Evolutionary conservation across 2,888 invertebrate species (phyloP), one percentile per base, ranked within the genome.

Genomic region (Chydorus sphaericus): DNA sequence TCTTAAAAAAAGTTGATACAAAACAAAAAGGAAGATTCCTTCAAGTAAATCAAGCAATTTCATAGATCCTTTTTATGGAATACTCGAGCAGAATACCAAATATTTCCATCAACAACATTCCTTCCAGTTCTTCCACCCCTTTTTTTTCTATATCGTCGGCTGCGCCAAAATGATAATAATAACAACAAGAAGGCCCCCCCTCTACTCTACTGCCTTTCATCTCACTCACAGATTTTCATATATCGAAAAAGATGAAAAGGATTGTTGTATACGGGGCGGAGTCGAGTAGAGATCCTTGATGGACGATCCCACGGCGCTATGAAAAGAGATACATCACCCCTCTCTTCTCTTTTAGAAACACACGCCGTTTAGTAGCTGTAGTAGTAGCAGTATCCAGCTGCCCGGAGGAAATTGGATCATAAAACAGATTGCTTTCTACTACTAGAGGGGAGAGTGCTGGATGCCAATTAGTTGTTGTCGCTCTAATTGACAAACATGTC

Each of bases 401-500:
- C 23, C 20, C 28, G 44, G 23, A 28, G 44, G 26, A 44, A 44
- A 44, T 44, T 44, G 44, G 44, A 44, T 44, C 44, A 44, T 44
- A 44, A 44, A 44, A 44, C 44, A 44, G 44, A 44, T 44, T 44
- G 44, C 18, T 14, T 28, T 33, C 33, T 33, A 38, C 38, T 2
- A 7, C n/a, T n/a, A 2, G 3, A 8, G n/a, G n/a, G n/a, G n/a
- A n/a, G n/a, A n/a, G n/a, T n/a, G n/a, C n/a, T n/a, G 1, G n/a
- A 23, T 28, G 26, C 44, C 44, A 44, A 44, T 44, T 44, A 44
- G 44, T 6, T 28, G 44, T 28, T 44, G n/a, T n/a, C n/a, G n/a
- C 44, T 44, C 44, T 44, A 44, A 44, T 44, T 44, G 44, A 44
- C 44, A 44, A 44, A 44, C 44, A 44, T 44, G 26, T n/a, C n/a